Base-by-base conservation (phyloP, 2,113 vertebrate genomes). In the Willisornis vidua region DNA sequence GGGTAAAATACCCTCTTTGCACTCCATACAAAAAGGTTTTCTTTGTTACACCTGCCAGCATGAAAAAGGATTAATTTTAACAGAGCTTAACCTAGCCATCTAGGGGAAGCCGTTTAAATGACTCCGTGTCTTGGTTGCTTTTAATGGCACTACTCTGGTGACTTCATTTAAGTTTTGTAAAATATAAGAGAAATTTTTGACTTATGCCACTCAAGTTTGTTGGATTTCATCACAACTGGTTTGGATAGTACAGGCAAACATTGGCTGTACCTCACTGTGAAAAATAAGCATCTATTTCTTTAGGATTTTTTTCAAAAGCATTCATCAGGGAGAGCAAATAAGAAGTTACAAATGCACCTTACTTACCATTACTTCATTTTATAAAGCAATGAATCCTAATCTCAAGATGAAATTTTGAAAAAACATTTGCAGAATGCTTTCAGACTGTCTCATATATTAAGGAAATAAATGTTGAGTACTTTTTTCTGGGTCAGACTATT, bases 51-150 rank as follows among this genome's bases (percentile, higher is more conserved):
- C 95, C 94, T 97, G 97, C 96, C 96, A 97, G 97, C 90, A 85
- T 97, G 93, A 96, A 96, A 96, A 95, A 96, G 96, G 96, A 97
- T 97, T 97, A 97, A 97, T 96, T 97, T 97, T 96, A 97, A 97
- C 91, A 97, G 96, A 95, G 89, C 92, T 96, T 96, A 93, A 96
- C 93, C 95, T 93, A 94, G 49, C 75, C 79, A 95, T 92, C 91
- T 78, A 85, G 75, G 93, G 78, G 93, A 96, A 95, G 92, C 82
- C 84, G 1, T 96, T 96, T 90, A 90, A 95, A 96, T 93, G 88
- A 96, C 90, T 96, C 91, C 75, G 52, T 87, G 89, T 89, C 94
- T 94, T 96, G 93, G 90, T 96, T 95, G 89, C 87, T 96, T 95
- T 96, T 93, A 96, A 89, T 85, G 94, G 79, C 72, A 85, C 71